Evolutionary conservation across 53 echinoderm and acorn worm genomes (phyloP), one percentile per base, ranked within the genome.

Genomic region (Astropecten irregularis): DNA sequence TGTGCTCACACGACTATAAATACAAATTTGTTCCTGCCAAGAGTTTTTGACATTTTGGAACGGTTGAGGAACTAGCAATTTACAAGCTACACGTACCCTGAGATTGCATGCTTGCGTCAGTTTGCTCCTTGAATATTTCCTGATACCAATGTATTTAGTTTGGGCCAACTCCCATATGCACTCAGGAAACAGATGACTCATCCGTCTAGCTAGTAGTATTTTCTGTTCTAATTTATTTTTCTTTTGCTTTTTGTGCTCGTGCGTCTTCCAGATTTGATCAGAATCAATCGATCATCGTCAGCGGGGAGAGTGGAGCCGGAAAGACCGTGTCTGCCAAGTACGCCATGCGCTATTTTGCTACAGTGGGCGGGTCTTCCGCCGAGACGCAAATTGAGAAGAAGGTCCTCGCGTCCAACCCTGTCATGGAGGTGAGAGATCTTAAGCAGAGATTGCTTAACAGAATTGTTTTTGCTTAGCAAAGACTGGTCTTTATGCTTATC

Each of bases 261-360:
- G 29, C 10, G 9, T 31, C 33, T 31, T 32, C 5, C 76, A 97
- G 97, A 56, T 99, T 99, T 92, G 99, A 99, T 70, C 90, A 90
- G 70, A 86, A 99, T 74, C 99, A 99, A 79, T 99, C 99, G 25
- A 94, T 99, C 59, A 99, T 99, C 68, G 99, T 99, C 36, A 99
- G 93, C 56, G 99, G 99, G 49, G 99, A 99, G 81, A 94, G 99
- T 60, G 99, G 99, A 26, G 99, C 94, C 0, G 94, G 99, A 3
- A 99, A 99, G 76, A 99, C 99, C 4, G 94, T 99, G 81, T 99
- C 99, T 22, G 99, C 99, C 83, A 99, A 99, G 88, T 99, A 94
- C 81, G 99, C 99, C 68, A 94, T 94, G 94, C 73, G 94, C 33
- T 99, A 99, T 85, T 94, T 99, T 83, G 99, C 99, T n/a, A 86